Base-by-base conservation (phyloP, 2,113 vertebrate genomes). In the Struthio camelus region DNA sequence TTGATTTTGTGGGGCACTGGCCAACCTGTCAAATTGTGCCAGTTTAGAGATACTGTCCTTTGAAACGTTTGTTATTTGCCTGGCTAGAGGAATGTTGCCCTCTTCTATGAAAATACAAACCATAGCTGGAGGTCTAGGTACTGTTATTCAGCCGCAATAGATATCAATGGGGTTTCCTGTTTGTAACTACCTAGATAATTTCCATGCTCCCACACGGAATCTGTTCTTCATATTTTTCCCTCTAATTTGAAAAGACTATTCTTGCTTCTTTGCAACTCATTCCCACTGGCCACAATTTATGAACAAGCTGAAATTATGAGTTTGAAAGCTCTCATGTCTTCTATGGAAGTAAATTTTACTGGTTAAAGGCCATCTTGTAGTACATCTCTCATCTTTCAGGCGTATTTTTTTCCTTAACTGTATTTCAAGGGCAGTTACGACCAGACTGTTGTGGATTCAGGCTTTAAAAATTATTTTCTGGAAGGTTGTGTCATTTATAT, bases 261-360 rank as follows among this genome's bases (percentile, higher is more conserved):
- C 62, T 82, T 77, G 66, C 87, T 95, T 97, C 98, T 97, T 98
- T 91, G 70, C 96, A 96, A 97, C 95, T 95, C 95, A 86, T 96
- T 96, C 97, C 97, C 82, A 91, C 87, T 76, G 87, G 61, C 96
- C 80, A 13, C 70, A 77, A 93, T 97, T 97, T 94, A 90, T 65
- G 88, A 92, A 89, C 79, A 78, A 85, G 79, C 66, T 95, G 58
- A 95, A 96, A 91, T 97, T 93, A 83, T 38, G 78, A 42, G 2
- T 91, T 92, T 94, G 77, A 94, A 97, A 97, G 89, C 89, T n/a
- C 40, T 94, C 91, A 15, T 46, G 42, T 82, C 83, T 95, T 34
- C 51, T 93, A 38, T 4, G 76, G 77, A 91, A 70, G 75, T 9
- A 14, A 87, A 70, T 80, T 85, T 93, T 90, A 22, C 46, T 94